Percentiles rank a stretch among this genome's conserved stretches.
Conservation (phyloP, 2,888 invertebrate species). For the Eupsilia transversa region DNA sequence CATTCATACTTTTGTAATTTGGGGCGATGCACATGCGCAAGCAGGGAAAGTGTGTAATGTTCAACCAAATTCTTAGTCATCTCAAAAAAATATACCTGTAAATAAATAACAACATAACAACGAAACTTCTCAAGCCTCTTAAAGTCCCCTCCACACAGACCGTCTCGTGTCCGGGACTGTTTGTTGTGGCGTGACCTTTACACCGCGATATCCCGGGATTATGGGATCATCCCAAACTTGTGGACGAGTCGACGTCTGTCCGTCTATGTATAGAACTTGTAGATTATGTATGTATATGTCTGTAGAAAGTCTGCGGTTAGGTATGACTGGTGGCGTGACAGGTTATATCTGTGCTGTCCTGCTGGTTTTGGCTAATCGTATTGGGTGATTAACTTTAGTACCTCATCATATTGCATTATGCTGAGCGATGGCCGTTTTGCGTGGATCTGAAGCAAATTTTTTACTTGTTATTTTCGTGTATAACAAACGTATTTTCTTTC, state of each 20-base stretch:
- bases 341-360: no score
- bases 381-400: background rate
- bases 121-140: conserved; percentile 22
- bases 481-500: no score
- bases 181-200: conserved; percentile 55
- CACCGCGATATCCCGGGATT: conserved; percentile 53
- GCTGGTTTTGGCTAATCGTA: no score
- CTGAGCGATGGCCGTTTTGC: no score
- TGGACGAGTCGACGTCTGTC: conserved; percentile 34
- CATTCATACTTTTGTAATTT: background rate
- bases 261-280: conserved; percentile 2
- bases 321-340: background rate
- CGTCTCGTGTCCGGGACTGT: conserved; percentile 27
- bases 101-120: conserved; percentile 9
- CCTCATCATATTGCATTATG: no score
- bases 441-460: no score
- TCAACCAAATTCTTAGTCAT: background rate
- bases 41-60: background rate
- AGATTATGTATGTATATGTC: conserved; percentile 11
- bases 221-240: conserved; percentile 51
- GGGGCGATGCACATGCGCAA: background rate
- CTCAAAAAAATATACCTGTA: conserved; percentile 8
- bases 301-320: conserved; percentile 5
- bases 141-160: conserved; percentile 22
- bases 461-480: no score